phyloP scores from a whole-genome alignment of 2,888 invertebrate species.

The Ellobium chinense region DNA sequence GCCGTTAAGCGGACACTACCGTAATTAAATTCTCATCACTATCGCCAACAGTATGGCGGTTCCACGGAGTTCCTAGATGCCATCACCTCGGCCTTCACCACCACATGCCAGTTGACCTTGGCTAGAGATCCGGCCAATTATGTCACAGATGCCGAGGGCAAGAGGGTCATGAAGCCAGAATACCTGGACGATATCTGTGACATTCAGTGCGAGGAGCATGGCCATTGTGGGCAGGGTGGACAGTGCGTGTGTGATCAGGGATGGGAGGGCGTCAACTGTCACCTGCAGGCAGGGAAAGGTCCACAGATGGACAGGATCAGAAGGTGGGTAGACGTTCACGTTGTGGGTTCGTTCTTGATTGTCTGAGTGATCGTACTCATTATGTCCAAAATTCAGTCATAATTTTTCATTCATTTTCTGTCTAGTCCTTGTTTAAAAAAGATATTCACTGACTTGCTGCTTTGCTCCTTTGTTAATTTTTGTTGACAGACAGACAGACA shows the following conservation, averaged over 20 bases:
- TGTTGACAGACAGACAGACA: too few species aligned
- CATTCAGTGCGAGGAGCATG: slow-evolving; percentile 29
- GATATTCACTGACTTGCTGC: too few species aligned
- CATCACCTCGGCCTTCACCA: slow-evolving; percentile 11
- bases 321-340: slow-evolving; percentile 24
- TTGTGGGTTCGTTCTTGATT: too few species aligned
- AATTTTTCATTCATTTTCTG: too few species aligned
- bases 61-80: slow-evolving; percentile 5
- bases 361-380: too few species aligned
- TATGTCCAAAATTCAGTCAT: too few species aligned
- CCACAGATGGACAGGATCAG: slow-evolving; percentile 34
- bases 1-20: too few species aligned
- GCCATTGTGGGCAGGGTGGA: slow-evolving; percentile 31
- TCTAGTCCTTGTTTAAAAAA: too few species aligned
- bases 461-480: too few species aligned
- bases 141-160: slow-evolving; percentile 9
- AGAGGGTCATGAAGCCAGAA: slow-evolving; percentile 36
- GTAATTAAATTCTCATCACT: background rate
- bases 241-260: slow-evolving; percentile 38
- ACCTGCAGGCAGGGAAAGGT: slow-evolving; percentile 22
- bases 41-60: slow-evolving; percentile 13
- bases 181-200: slow-evolving; percentile 24
- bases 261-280: slow-evolving; percentile 40
- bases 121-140: slow-evolving; percentile 30
- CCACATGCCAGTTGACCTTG: slow-evolving; percentile 7